Conservation (phyloP, 2,888 invertebrate genomes). For the Calliphora vomitoria region DNA sequence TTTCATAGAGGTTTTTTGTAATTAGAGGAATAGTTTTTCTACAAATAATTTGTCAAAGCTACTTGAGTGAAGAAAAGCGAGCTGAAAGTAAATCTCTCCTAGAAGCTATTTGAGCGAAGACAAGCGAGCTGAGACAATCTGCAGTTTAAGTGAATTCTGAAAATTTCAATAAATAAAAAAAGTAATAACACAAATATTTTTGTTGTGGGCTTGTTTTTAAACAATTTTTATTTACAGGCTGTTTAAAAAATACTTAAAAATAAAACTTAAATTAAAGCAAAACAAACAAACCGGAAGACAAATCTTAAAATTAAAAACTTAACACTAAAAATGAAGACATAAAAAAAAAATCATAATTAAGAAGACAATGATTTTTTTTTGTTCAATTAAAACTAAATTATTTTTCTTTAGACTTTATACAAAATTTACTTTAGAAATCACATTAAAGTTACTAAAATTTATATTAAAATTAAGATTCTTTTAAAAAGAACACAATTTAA, state of each 20-base stretch:
- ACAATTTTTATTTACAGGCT: conserved; percentile 66
- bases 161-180: not conserved
- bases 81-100: no score
- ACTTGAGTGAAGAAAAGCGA: no score
- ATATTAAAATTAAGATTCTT: conserved; percentile 20
- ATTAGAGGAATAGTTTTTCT: no score
- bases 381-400: conserved; percentile 32
- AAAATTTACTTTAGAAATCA: conserved; percentile 16
- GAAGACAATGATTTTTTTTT: conserved; percentile 68
- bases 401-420: not conserved
- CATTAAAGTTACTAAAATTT: conserved; percentile 6
- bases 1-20: no score
- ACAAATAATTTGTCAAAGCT: no score
- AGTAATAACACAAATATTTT: not conserved
- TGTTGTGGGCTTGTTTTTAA: conserved; percentile 37
- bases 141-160: not conserved
- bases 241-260: conserved; percentile 47
- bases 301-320: conserved; percentile 74
- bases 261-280: conserved; percentile 72
- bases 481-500: conserved; percentile 53
- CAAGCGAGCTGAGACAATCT: no score
- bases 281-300: conserved; percentile 81
- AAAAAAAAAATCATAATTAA: conserved; percentile 14
- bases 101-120: no score
- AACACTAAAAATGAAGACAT: conserved; percentile 59